These are phyloP conservation scores for Thalassarche chlororhynchos DNA, from an alignment of 2,113 vertebrate genomes.

Conservation along the genomic window DNA sequence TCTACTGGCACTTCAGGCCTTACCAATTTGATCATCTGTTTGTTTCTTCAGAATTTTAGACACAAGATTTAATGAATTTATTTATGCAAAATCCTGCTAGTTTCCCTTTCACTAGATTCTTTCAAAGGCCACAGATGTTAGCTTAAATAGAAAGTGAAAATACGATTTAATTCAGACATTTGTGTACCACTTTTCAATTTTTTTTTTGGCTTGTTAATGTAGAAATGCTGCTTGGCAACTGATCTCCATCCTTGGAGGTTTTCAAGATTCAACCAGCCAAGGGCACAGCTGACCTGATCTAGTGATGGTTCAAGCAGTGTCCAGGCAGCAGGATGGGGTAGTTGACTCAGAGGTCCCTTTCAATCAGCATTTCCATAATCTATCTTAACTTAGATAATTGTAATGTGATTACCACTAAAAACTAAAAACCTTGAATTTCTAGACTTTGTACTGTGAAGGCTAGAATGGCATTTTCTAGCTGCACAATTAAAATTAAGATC, in stretches of 20 bases:
- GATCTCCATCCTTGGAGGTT: not conserved
- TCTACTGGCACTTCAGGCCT: not conserved
- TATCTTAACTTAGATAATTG: not conserved
- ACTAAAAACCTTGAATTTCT: not conserved
- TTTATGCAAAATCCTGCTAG: not conserved
- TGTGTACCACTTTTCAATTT: not conserved
- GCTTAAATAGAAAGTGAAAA: not conserved
- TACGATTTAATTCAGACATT: not conserved
- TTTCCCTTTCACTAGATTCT: not conserved
- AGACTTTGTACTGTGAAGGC: not conserved
- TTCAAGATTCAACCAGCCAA: not conserved
- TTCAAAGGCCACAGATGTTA: not conserved
- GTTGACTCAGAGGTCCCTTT: not conserved
- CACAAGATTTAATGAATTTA: not conserved
- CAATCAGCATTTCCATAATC: not conserved
- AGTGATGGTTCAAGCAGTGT: not conserved
- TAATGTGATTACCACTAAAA: not conserved
- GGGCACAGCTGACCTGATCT: not conserved
- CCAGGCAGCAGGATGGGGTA: not conserved
- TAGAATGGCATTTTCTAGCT: not conserved
- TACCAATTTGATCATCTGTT: not conserved
- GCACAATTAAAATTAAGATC: not conserved
- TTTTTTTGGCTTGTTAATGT: accelerated
- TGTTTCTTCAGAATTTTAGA: not conserved
- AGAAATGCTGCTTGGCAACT: not conserved